Evolutionary conservation across 2,888 invertebrate species (phyloP).

Genomic region (Idaea straminata): DNA sequence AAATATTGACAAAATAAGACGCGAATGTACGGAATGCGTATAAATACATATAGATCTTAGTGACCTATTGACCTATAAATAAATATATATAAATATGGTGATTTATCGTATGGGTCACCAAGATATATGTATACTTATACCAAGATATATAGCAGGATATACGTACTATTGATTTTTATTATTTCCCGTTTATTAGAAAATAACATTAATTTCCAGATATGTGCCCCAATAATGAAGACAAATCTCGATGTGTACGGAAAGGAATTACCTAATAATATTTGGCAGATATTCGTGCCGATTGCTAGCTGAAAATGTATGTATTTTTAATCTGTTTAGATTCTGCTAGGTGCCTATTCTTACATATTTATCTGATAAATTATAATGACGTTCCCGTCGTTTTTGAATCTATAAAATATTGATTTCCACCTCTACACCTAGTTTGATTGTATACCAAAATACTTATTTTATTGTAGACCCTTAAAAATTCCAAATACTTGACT

Average conservation of each 20-base stretch:
- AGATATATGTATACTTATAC: too few relatives aligned
- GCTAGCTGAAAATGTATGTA: conserved; percentile 14
- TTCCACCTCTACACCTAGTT: not conserved
- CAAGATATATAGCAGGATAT: too few relatives aligned
- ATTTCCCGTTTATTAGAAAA: not conserved
- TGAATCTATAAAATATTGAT: not conserved
- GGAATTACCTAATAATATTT: conserved; percentile 62
- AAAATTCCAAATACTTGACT: too few relatives aligned
- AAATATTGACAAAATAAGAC: too few relatives aligned
- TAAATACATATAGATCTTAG: too few relatives aligned
- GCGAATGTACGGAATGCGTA: too few relatives aligned
- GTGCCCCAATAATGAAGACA: conserved; percentile 62
- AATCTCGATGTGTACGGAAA: conserved; percentile 65
- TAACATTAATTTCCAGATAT: conserved; percentile 44
- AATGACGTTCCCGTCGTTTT: not conserved
- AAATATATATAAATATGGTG: too few relatives aligned
- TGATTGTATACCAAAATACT: too few relatives aligned
- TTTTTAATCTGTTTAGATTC: too few relatives aligned
- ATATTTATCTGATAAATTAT: not conserved
- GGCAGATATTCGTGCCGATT: conserved; percentile 65
- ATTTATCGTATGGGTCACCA: too few relatives aligned
- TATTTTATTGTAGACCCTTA: not conserved
- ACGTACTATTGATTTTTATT: too few relatives aligned
- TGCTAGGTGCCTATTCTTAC: not conserved
- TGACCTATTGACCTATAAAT: too few relatives aligned